Base-by-base conservation (phyloP, 2,797 vertebrate genomes). In the Furcifer pardalis region DNA sequence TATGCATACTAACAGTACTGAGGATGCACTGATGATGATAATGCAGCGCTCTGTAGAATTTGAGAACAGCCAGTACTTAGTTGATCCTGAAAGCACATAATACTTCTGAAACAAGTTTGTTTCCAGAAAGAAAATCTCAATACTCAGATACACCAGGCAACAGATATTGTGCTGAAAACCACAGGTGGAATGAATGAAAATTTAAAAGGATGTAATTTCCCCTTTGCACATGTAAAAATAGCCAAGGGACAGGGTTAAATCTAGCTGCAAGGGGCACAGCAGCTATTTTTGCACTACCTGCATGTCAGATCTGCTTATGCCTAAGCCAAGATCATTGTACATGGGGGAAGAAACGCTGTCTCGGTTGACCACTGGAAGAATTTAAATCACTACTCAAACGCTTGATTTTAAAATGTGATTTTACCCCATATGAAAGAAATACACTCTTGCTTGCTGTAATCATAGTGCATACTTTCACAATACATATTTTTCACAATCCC, bases 31-130 rank as follows among this genome's bases (percentile, higher is more conserved):
- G 13, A n/a, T 40, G 9, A 13, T 25, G 1, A 17, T 8, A 7
- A 10, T 40, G 56, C 17, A 15, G 23, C 65, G 32, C 8, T 66
- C 72, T 32, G 56, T 25, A 49, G 37, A 49, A 62, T 35, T 13
- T 27, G 52, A 42, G 9, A 73, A 63, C 3, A 19, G n/a, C 10
- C 25, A 7, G 5, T 3, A 30, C 8, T 71, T 0, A 0, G 40
- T 52, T 68, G 89, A 25, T 46, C 1, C 71, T 32, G 23, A 60
- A 76, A 21, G 5, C 3, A 19, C 21, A 42, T 6, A 21, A 1
- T 13, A 30, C 71, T 68, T 74, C 46, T 44, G 32, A 68, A 68
- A 32, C 2, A 13, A 56, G 52, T 56, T 56, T 56, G 15, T 56
- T 56, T 21, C 19, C 52, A 56, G 52, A 56, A 56, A 12, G 17